Percentiles rank a stretch among this genome's conserved stretches.
Conservation (phyloP, 2,113 vertebrate species). For the Nerophis lumbriciformis region DNA sequence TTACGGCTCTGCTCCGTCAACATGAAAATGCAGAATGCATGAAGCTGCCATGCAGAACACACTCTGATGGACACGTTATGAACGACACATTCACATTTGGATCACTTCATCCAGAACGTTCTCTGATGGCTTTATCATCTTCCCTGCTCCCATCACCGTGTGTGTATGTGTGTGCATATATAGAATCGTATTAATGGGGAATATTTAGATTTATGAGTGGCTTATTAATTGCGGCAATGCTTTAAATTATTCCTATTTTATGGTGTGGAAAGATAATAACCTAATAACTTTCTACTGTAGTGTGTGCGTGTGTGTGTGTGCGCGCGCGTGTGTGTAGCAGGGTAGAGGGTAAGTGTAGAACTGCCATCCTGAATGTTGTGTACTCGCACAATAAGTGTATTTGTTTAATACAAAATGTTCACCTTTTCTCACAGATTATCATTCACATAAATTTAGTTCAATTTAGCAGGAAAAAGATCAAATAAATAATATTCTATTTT, state of each 20-base stretch:
- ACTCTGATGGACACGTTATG: conserved; percentile 48
- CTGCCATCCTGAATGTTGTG: neutral
- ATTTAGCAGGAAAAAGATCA: too few relatives aligned
- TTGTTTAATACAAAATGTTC: neutral
- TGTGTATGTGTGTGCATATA: conserved; percentile 49
- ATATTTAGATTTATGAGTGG: conserved; percentile 77
- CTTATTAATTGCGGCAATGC: conserved; percentile 71
- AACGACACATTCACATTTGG: conserved; percentile 60
- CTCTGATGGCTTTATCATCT: conserved; percentile 72
- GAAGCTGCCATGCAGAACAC: conserved; percentile 81
- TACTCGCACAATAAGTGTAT: neutral
- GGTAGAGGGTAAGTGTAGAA: neutral
- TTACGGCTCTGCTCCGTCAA: conserved; percentile 68
- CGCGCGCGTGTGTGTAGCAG: neutral
- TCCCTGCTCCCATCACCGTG: conserved; percentile 51
- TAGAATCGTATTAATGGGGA: conserved; percentile 71
- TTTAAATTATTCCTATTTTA: conserved; percentile 78
- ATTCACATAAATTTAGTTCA: too few relatives aligned
- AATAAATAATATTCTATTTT: too few relatives aligned
- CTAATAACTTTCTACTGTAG: conserved; percentile 68
- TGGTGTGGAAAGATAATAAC: conserved; percentile 80
- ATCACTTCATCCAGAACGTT: conserved; percentile 72
- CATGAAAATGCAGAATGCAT: conserved; percentile 82
- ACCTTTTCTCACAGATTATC: too few relatives aligned
- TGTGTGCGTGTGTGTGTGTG: too few relatives aligned